These are phyloP conservation scores for Emberiza fucata DNA, from an alignment of 2,113 vertebrate species.

Conservation along the genomic window DNA sequence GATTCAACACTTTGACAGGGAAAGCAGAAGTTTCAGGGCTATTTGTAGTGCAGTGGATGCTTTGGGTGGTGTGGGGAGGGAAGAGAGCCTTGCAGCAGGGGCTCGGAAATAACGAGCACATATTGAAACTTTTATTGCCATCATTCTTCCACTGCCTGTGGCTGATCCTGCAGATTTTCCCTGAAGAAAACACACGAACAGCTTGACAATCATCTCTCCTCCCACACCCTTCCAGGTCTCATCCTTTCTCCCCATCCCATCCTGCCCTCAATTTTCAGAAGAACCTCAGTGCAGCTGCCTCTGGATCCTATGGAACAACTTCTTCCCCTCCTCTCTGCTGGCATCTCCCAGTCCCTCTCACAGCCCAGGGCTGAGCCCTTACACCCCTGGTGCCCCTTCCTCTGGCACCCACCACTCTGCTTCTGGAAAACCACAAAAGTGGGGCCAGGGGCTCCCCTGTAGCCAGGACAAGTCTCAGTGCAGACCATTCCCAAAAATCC, in stretches of 20 bases:
- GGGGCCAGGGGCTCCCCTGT: not conserved
- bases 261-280: not conserved
- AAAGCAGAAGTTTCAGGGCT: not conserved
- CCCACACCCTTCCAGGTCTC: not conserved
- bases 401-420: not conserved
- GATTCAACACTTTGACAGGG: not conserved
- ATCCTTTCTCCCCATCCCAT: not conserved
- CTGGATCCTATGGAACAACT: not conserved
- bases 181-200: not conserved
- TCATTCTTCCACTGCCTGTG: not conserved
- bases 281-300: not conserved
- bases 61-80: not conserved
- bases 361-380: accelerated
- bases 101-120: not conserved
- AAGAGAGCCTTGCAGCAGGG: not conserved
- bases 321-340: not conserved
- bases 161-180: not conserved
- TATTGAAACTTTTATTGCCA: not conserved
- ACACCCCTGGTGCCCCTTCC: not conserved
- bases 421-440: not conserved
- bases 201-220: not conserved
- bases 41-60: not conserved
- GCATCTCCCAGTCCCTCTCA: not conserved
- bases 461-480: not conserved
- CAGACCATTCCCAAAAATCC: not conserved